Percentiles rank a stretch among this genome's conserved stretches.
phyloP scores from a whole-genome alignment of 2,113 vertebrate genomes.

The Epinephelus cyanopodus region DNA sequence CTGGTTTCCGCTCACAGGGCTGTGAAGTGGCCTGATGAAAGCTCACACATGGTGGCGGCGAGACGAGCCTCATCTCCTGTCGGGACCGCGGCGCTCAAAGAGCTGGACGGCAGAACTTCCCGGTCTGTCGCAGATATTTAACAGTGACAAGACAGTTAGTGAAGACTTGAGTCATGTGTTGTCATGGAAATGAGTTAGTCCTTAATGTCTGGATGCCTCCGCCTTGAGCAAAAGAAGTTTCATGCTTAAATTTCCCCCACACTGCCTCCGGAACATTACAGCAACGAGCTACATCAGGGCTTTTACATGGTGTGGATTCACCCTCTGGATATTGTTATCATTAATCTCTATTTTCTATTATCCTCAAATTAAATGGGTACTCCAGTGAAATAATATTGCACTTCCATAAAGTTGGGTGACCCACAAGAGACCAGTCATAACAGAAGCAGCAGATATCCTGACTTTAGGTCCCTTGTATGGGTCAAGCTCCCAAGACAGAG shows the following conservation, averaged over 20 bases:
- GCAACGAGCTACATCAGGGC: background rate
- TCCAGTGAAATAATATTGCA: background rate
- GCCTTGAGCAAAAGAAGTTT: background rate
- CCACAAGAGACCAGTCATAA: background rate
- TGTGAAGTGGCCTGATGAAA: conserved; percentile 73
- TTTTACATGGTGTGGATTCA: background rate
- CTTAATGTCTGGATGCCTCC: background rate
- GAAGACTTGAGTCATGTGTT: background rate
- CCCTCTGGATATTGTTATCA: background rate
- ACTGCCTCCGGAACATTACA: background rate
- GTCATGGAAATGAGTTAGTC: background rate
- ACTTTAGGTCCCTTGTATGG: background rate
- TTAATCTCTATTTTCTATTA: background rate
- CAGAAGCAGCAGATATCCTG: background rate
- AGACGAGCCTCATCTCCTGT: conserved; percentile 43
- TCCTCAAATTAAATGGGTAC: background rate
- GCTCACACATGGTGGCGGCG: conserved; percentile 50
- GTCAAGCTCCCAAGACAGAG: background rate
- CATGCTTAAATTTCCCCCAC: background rate
- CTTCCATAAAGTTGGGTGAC: background rate
- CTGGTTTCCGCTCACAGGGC: conserved; percentile 66
- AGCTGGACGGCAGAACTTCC: conserved; percentile 12
- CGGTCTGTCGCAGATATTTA: background rate
- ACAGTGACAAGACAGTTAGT: background rate
- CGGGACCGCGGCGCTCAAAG: conserved; percentile 30